phyloP scores from a whole-genome alignment of 2,113 vertebrate species.

The Hippoglossus stenolepis region DNA sequence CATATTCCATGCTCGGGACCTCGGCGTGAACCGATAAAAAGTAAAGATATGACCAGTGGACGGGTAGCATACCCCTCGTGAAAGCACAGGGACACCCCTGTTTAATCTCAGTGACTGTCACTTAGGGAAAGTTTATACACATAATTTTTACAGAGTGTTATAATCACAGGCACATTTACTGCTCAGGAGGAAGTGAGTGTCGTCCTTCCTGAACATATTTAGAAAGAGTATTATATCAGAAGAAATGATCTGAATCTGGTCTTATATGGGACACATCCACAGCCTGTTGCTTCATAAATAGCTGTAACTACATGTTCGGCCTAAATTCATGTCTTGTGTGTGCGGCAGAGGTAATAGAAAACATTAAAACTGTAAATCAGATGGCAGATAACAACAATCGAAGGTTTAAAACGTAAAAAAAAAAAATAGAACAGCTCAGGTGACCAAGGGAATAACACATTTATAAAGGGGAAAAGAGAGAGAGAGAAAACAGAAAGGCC shows the following conservation, averaged over 20 bases:
- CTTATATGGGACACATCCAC: constrained; percentile 13
- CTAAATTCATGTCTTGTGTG: constrained; percentile 24
- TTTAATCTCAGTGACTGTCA: constrained; percentile 49
- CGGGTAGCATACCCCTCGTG: constrained; percentile 3
- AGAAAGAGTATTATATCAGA: constrained; percentile 36
- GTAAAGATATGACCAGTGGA: constrained; percentile 25
- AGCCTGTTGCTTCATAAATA: constrained; percentile 39
- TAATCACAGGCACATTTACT: constrained; percentile 65
- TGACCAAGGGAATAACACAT: too few species aligned
- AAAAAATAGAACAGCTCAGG: too few species aligned
- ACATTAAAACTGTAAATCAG: neutral
- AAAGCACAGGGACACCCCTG: constrained; percentile 42
- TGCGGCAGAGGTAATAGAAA: neutral
- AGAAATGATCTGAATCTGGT: constrained; percentile 14
- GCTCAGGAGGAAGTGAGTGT: constrained; percentile 51
- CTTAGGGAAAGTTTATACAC: constrained; percentile 38
- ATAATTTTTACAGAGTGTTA: constrained; percentile 55
- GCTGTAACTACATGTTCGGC: neutral
- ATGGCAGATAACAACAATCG: too few species aligned
- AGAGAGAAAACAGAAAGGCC: too few species aligned
- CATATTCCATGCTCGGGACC: constrained; percentile 10
- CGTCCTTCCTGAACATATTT: constrained; percentile 51
- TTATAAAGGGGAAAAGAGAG: too few species aligned
- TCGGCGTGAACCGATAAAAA: constrained; percentile 32
- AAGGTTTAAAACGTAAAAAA: too few species aligned